These are phyloP conservation scores for Nymphalis urticae DNA, from an alignment of 2,888 invertebrate genomes.

Conservation along the genomic window DNA sequence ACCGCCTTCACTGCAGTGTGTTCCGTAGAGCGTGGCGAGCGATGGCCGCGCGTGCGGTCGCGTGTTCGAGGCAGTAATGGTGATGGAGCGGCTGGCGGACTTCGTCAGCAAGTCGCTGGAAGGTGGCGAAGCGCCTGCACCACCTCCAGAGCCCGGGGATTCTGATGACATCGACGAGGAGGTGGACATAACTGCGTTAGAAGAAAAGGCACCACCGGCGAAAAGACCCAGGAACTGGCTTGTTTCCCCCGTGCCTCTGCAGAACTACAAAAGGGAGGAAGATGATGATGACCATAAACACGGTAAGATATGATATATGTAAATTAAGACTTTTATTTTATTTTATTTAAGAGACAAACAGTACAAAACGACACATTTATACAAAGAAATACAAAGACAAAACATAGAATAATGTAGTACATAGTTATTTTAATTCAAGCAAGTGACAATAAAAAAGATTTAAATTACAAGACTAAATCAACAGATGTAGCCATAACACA, in stretches of 20 bases:
- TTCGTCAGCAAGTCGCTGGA: slow-evolving; percentile 94
- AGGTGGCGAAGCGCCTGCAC: slow-evolving; percentile 78
- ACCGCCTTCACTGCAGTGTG: slow-evolving; percentile 62
- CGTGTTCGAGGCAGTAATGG: slow-evolving; percentile 75
- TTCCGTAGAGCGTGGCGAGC: slow-evolving; percentile 65
- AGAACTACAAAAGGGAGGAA: slow-evolving; percentile 68
- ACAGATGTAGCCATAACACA: too few relatives aligned
- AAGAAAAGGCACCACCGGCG: slow-evolving; percentile 66
- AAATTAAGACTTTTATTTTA: too few relatives aligned
- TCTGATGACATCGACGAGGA: slow-evolving; percentile 67
- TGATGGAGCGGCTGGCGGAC: slow-evolving; percentile 94
- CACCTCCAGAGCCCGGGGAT: slow-evolving; percentile 76
- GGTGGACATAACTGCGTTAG: slow-evolving; percentile 76
- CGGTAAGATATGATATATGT: slow-evolving; percentile 52
- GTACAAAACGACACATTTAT: too few relatives aligned
- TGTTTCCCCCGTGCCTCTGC: slow-evolving; percentile 68
- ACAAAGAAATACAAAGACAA: too few relatives aligned
- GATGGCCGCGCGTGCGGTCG: slow-evolving; percentile 69
- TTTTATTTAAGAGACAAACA: too few relatives aligned
- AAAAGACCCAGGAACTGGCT: slow-evolving; percentile 76
- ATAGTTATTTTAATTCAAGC: too few relatives aligned
- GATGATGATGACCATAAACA: slow-evolving; percentile 74
- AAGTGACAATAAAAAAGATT: too few relatives aligned
- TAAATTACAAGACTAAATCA: too few relatives aligned
- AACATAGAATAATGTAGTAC: too few relatives aligned